Conservation (phyloP, 2,797 vertebrate genomes). For the Cyprinodon diabolis region DNA sequence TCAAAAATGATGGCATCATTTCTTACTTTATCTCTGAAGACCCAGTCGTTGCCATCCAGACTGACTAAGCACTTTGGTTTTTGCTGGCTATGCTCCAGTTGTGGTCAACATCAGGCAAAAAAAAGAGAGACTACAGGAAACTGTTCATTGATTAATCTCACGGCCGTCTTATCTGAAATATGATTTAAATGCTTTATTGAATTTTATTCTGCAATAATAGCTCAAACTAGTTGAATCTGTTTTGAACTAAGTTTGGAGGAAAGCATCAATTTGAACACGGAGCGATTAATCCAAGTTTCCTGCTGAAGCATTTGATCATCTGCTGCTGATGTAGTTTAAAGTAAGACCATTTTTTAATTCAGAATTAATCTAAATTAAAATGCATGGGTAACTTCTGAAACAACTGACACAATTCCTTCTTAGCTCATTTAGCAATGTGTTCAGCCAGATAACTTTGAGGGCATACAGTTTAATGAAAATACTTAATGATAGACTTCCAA, state of each 20-base stretch:
- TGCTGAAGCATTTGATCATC: conserved; percentile 1
- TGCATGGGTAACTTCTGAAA: background rate
- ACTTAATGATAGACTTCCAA: background rate
- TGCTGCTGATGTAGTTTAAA: conserved; percentile 1
- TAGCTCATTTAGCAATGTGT: background rate
- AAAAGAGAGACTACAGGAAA: background rate
- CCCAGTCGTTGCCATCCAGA: too few relatives aligned
- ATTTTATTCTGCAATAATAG: background rate
- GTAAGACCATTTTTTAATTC: background rate
- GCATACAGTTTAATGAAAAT: background rate
- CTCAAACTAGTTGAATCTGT: background rate
- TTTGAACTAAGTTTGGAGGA: background rate
- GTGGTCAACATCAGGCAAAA: background rate
- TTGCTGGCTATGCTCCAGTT: too few relatives aligned
- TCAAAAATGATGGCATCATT: too few relatives aligned
- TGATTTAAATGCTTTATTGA: background rate
- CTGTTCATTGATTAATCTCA: background rate
- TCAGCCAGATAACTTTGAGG: background rate
- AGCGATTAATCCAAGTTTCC: background rate
- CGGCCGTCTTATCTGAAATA: background rate
- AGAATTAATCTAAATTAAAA: background rate
- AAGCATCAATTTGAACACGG: background rate
- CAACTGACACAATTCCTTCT: conserved; percentile 1
- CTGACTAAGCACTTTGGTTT: too few relatives aligned
- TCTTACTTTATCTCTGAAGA: too few relatives aligned